A percentile compares a stretch with the other conserved stretches of the same genome.
Evolutionary conservation across 2,888 invertebrate genomes (phyloP).

Genomic region (Lasius platythorax): DNA sequence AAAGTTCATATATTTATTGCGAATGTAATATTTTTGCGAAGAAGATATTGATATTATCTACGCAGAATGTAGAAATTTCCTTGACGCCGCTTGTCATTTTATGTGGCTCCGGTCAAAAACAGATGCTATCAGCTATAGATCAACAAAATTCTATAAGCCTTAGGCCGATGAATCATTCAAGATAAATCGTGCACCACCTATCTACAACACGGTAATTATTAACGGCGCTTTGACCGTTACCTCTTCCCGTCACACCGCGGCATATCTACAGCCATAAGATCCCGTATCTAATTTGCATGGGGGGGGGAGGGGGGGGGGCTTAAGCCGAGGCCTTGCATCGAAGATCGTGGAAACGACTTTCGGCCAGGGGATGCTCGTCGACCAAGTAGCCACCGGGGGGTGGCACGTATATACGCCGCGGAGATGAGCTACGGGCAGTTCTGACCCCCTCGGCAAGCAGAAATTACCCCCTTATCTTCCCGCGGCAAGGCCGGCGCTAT

Average conservation of each 20-base stretch:
- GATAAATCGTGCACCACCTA: slow-evolving; percentile 50
- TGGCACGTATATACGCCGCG: slow-evolving; percentile 70
- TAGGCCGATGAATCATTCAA: slow-evolving; percentile 37
- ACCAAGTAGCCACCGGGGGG: slow-evolving; percentile 72
- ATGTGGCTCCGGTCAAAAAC: neutral
- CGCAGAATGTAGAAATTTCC: no score
- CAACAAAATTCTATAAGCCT: slow-evolving; percentile 38
- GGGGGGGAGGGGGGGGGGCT: slow-evolving; percentile 61
- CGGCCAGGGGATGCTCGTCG: slow-evolving; percentile 69
- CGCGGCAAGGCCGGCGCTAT: slow-evolving; percentile 80
- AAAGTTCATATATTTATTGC: no score
- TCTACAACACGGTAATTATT: slow-evolving; percentile 67
- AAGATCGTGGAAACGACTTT: slow-evolving; percentile 83
- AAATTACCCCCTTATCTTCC: slow-evolving; percentile 85
- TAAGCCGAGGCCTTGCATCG: slow-evolving; percentile 74
- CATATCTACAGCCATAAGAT: slow-evolving; percentile 77
- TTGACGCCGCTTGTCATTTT: neutral
- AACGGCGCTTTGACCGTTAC: slow-evolving; percentile 55
- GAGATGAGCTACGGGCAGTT: slow-evolving; percentile 85
- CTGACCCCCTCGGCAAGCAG: slow-evolving; percentile 81
- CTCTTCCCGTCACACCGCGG: slow-evolving; percentile 47
- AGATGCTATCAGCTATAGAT: neutral
- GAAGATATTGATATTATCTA: no score
- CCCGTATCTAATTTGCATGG: slow-evolving; percentile 82
- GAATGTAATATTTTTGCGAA: no score